Conservation (phyloP, 2,888 invertebrate species). For the Cataglyphis altisquamis region DNA sequence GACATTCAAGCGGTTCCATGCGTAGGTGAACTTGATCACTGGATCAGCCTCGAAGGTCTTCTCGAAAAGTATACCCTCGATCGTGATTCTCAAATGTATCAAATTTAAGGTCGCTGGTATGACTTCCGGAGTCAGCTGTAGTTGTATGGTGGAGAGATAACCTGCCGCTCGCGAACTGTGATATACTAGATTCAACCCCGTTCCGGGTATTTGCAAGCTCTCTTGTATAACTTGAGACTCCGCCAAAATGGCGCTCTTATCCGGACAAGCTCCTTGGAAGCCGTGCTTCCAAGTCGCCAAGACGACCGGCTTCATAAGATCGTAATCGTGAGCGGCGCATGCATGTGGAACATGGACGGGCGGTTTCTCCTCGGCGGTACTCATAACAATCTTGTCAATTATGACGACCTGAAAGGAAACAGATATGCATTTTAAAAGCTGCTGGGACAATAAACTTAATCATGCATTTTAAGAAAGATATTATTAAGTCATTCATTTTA, state of each 20-base stretch:
- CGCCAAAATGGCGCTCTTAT: conserved; percentile 95
- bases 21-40: conserved; percentile 98
- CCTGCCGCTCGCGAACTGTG: conserved; percentile 98
- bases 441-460: not conserved
- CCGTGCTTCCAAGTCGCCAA: conserved; percentile 98
- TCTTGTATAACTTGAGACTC: conserved; percentile 98
- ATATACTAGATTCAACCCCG: conserved; percentile 97
- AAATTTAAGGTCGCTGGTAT: conserved; percentile 93
- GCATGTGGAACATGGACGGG: conserved; percentile 90
- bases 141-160: conserved; percentile 96
- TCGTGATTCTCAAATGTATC: conserved; percentile 97
- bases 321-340: conserved; percentile 96
- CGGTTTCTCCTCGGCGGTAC: conserved; percentile 93
- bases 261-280: conserved; percentile 97
- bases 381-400: conserved; percentile 95
- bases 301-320: conserved; percentile 97
- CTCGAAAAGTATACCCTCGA: conserved; percentile 97
- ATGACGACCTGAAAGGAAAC: conserved; percentile 91
- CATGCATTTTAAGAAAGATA: not conserved
- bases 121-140: conserved; percentile 95
- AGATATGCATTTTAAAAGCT: not conserved
- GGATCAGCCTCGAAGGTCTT: conserved; percentile 98
- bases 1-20: conserved; percentile 98
- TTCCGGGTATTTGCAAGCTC: conserved; percentile 97
- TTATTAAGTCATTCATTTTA: not conserved